Percentiles rank a stretch among this genome's conserved stretches.
phyloP scores from a whole-genome alignment of 1,140 invertebrate genomes.

The honey bee (Apis mellifera) region Amel_HAv3.1 CM009941.2:868001-868500 shows the following conservation, averaged over 20 bases:
- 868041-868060: slow-evolving; percentile 7
- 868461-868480: slow-evolving; percentile 97
- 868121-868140: slow-evolving; percentile 87
- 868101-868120: slow-evolving; percentile 86
- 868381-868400: slow-evolving; percentile 99
- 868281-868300: not conserved
- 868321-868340: slow-evolving; percentile 82
- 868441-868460: slow-evolving; percentile 98
- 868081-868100: slow-evolving; percentile 77
- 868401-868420: slow-evolving; percentile 96
- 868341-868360: slow-evolving; percentile 87
- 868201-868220: slow-evolving; percentile 87
- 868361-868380: slow-evolving; percentile 97
- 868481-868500: slow-evolving; percentile 90
- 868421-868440: slow-evolving; percentile 95
- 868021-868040: slow-evolving; percentile 86
- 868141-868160: slow-evolving; percentile 91
- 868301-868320: not conserved
- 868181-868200: slow-evolving; percentile 92
- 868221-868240: slow-evolving; percentile 89
- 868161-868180: slow-evolving; percentile 97
- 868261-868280: slow-evolving; percentile 73
- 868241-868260: slow-evolving; percentile 81
- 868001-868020: slow-evolving; percentile 98
- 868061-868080: slow-evolving; percentile 48